phyloP scores from a whole-genome alignment of 2,797 vertebrate genomes.

The Alca torda region DNA sequence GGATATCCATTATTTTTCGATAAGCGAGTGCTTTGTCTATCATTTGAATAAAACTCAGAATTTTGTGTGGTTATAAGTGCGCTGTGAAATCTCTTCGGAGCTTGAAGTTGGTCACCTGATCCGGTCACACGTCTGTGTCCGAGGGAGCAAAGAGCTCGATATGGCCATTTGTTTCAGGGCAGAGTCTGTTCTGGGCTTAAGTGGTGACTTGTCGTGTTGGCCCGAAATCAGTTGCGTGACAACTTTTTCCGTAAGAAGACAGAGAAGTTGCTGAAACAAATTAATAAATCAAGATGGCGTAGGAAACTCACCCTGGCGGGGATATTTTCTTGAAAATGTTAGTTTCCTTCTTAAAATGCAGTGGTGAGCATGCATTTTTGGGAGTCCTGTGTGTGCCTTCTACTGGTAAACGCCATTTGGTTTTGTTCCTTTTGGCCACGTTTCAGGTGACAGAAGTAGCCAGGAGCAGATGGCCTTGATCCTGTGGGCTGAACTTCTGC shows the following conservation, averaged over 20 bases:
- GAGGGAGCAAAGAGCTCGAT: accelerated
- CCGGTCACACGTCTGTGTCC: not conserved
- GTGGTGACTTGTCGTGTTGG: not conserved
- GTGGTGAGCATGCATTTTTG: not conserved
- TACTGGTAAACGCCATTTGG: not conserved
- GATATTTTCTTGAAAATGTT: not conserved
- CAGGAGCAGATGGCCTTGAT: conserved; percentile 17
- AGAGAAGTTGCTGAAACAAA: not conserved
- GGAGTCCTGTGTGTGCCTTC: not conserved
- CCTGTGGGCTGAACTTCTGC: not conserved
- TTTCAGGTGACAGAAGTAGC: not conserved
- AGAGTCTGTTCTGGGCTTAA: not conserved
- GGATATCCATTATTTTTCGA: not conserved
- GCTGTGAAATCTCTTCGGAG: not conserved
- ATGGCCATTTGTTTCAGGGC: accelerated
- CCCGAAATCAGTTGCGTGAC: accelerated
- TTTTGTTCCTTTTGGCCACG: not conserved
- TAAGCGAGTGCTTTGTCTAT: not conserved
- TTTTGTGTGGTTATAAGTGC: not conserved
- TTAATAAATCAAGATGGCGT: not conserved
- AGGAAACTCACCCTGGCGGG: not conserved
- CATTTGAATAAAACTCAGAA: not conserved
- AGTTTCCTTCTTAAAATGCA: not conserved
- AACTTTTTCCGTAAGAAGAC: not conserved
- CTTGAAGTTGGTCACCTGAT: not conserved